phyloP scores from a whole-genome alignment of 2,113 vertebrate genomes.

The Oceanodroma tethys region DNA sequence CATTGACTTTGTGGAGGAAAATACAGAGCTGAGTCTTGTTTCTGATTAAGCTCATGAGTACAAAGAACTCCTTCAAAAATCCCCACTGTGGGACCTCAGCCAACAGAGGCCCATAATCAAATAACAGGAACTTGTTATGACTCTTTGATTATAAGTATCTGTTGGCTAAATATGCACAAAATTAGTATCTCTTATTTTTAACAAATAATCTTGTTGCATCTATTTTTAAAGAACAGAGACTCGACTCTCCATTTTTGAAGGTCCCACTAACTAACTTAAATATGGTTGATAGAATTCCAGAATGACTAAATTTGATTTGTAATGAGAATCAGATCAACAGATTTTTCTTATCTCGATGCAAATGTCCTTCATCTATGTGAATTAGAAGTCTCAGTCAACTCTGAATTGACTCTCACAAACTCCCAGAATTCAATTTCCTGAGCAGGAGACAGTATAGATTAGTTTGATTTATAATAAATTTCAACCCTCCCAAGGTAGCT shows the following conservation, averaged over 20 bases:
- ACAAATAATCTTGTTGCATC: background rate
- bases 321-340: conserved; percentile 24
- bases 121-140: conserved; percentile 42
- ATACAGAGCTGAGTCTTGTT: conserved; percentile 47
- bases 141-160: conserved; percentile 23
- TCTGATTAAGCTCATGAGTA: background rate
- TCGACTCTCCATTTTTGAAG: background rate
- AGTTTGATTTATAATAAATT: conserved; percentile 59
- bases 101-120: conserved; percentile 19
- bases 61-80: conserved; percentile 42
- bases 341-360: conserved; percentile 35
- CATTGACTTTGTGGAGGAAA: background rate
- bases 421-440: conserved; percentile 35
- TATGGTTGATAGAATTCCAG: background rate
- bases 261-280: background rate
- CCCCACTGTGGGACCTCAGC: conserved; percentile 1
- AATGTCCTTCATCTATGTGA: background rate
- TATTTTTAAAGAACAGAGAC: conserved; percentile 13
- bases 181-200: background rate
- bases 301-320: background rate
- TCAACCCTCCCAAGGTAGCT: conserved; percentile 1
- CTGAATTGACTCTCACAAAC: conserved; percentile 6
- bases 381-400: conserved; percentile 4
- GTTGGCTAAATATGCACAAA: background rate
- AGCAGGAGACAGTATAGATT: conserved; percentile 43